These are phyloP conservation scores for Parapsyche elsis DNA, from an alignment of 1,140 invertebrate species.

Conservation along the genomic window DNA sequence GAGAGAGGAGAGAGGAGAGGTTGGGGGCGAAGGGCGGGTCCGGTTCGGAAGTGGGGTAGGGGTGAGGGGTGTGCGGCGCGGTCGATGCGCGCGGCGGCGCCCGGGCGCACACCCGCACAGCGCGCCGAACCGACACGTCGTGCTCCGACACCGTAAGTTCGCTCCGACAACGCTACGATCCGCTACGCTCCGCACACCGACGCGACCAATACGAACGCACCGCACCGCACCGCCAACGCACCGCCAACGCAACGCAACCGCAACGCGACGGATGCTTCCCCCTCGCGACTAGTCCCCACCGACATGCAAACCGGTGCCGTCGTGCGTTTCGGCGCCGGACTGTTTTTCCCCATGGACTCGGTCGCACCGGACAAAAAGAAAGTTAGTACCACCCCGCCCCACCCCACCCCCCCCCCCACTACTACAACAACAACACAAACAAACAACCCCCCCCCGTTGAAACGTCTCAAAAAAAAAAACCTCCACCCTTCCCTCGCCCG, in stretches of 20 bases:
- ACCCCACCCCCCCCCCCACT: not conserved
- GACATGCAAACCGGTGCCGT: constrained; percentile 55
- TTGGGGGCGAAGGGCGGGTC: constrained; percentile 27
- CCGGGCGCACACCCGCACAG: constrained; percentile 58
- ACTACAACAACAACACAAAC: no score
- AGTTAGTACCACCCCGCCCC: constrained; percentile 49
- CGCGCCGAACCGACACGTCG: constrained; percentile 58
- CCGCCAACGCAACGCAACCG: constrained; percentile 57
- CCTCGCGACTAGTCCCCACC: constrained; percentile 49
- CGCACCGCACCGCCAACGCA: not conserved
- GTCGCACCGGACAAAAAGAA: constrained; percentile 56
- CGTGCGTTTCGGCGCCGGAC: constrained; percentile 55
- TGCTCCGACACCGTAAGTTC: constrained; percentile 24
- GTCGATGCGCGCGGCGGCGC: constrained; percentile 58
- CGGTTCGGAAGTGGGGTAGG: constrained; percentile 30
- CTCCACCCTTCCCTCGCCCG: not conserved
- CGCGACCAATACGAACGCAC: no score
- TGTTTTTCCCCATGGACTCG: constrained; percentile 57
- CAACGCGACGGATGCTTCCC: constrained; percentile 59
- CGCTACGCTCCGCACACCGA: not conserved
- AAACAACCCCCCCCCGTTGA: not conserved
- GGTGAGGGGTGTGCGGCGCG: not conserved
- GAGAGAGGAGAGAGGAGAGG: not conserved
- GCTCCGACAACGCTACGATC: not conserved
- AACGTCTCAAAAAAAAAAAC: not conserved